phyloP scores from a whole-genome alignment of 1,140 invertebrate species.

The Sogatella furcifera region DNA sequence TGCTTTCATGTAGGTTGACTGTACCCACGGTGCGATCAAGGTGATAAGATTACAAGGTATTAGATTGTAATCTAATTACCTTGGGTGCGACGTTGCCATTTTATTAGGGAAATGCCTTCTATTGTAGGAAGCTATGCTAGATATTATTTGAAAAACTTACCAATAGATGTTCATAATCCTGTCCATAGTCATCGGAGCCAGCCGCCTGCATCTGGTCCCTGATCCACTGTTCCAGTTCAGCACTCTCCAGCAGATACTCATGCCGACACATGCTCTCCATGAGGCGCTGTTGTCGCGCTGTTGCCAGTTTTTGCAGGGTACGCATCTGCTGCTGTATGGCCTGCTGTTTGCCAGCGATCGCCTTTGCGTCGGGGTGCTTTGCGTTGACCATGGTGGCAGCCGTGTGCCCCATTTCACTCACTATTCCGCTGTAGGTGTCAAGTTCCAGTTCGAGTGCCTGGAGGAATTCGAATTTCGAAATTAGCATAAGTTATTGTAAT shows the following conservation, averaged over 20 bases:
- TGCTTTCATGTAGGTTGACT: no score
- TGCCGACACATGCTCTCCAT: slow-evolving; percentile 84
- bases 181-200: slow-evolving; percentile 89
- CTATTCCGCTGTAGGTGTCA: slow-evolving; percentile 76
- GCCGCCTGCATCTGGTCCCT: slow-evolving; percentile 84
- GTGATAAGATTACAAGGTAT: no score
- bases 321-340: slow-evolving; percentile 66
- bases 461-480: no score
- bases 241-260: slow-evolving; percentile 84
- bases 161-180: slow-evolving; percentile 92
- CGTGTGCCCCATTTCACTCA: slow-evolving; percentile 82
- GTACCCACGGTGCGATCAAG: no score
- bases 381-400: slow-evolving; percentile 65
- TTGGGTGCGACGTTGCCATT: no score
- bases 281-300: slow-evolving; percentile 65
- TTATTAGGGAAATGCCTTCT: no score
- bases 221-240: slow-evolving; percentile 90
- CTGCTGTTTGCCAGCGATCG: slow-evolving; percentile 66
- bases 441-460: slow-evolving; percentile 83
- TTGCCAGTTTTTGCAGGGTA: slow-evolving; percentile 68
- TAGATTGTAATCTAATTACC: no score
- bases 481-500: no score
- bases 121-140: no score
- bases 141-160: slow-evolving; percentile 39
- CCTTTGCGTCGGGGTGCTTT: slow-evolving; percentile 67